Evolutionary conservation across 2,797 vertebrate species (phyloP), one percentile per base, ranked within the genome.

Genomic region (Champsocephalus esox): DNA sequence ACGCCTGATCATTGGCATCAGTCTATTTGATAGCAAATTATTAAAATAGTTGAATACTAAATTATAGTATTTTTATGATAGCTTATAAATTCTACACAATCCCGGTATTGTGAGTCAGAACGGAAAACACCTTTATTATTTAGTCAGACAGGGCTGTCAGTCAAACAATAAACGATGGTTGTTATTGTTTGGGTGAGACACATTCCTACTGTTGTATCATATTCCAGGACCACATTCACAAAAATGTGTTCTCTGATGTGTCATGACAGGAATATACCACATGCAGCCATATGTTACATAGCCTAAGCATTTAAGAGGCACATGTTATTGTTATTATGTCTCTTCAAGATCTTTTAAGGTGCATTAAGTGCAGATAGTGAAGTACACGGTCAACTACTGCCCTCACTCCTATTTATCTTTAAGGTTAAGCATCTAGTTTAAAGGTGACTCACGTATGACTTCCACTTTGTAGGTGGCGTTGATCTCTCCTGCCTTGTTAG

Each of bases 391-490:
- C 28, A 28, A 28, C 28, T 28, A 5, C 4, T 28, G 28, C 28
- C 28, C 4, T 28, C 4, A 28, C 28, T 28, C 4, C 12, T 12
- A 3, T 1, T 14, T 1, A 1, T n/a, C 28, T 17, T 19, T 11
- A 1, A 21, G 28, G 9, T 1, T 32, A 9, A 11, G 49, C 28
- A 52, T 12, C 16, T 1, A 28, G 6, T 32, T 6, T 32, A 28
- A 10, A 0, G 0, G 48, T 3, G 28, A 98, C 97, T 97, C 94
- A 98, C 97, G 96, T 94, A 98, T 97, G 52, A 98, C 97, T 85
- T 98, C 97, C 32, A 98, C 95, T 91, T 97, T 98, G 92, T 98
- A 98, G 0, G 97, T 99, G 9, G 98, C 98, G 1, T 99, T 99
- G 94, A 99, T 99, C 91, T 97, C 96, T 0, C 98, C 98, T 0